Conservation (phyloP, 2,888 invertebrate species). For the Netelia inedita region DNA sequence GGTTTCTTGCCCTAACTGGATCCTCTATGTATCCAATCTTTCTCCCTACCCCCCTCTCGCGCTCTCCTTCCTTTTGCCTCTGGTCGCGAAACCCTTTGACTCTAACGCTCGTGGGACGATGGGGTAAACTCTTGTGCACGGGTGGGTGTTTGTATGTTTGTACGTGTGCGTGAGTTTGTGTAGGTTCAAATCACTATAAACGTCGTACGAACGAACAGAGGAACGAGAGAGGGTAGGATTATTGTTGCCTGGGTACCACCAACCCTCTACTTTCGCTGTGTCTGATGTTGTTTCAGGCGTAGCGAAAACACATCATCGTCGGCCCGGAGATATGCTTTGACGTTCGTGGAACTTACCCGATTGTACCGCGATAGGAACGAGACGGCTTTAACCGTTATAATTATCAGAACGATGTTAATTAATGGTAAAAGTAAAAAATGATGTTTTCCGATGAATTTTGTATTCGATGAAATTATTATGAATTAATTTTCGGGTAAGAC, state of each 20-base stretch:
- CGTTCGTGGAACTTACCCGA: neutral
- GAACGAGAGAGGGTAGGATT: constrained; percentile 39
- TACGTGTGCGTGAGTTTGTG: neutral
- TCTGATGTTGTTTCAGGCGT: constrained; percentile 51
- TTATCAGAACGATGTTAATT: neutral
- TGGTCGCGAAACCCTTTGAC: neutral
- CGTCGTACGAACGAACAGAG: constrained; percentile 1
- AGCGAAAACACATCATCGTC: constrained; percentile 26
- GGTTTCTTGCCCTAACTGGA: neutral
- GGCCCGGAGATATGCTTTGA: neutral
- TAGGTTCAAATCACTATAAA: neutral
- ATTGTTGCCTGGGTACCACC: constrained; percentile 44
- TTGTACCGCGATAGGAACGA: neutral
- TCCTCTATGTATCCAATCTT: neutral
- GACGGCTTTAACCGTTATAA: neutral
- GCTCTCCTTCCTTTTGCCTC: no score
- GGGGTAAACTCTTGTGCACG: neutral
- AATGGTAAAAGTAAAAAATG: neutral
- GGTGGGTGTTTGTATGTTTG: no score
- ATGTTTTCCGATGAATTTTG: no score
- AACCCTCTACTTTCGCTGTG: constrained; percentile 15
- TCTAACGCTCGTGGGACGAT: constrained; percentile 3
- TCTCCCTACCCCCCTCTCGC: neutral
- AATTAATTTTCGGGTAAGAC: no score
- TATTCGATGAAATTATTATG: no score